phyloP scores from a whole-genome alignment of 2,113 vertebrate genomes.

The Rhodinocichla rosea region DNA sequence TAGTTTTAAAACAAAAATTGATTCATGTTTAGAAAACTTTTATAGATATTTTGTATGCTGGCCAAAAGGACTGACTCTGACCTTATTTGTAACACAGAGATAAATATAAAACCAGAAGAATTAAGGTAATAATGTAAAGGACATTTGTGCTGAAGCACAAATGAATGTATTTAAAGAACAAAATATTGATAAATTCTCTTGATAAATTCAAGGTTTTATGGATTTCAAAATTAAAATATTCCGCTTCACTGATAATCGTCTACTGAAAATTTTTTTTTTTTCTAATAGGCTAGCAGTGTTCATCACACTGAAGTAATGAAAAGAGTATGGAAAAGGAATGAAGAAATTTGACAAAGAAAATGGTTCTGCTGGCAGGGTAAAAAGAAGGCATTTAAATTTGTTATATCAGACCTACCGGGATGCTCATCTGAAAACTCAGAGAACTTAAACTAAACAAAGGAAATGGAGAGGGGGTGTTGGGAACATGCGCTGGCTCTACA shows the following conservation, averaged over 20 bases:
- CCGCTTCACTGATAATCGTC: not conserved
- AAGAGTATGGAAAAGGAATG: not conserved
- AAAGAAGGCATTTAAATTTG: not conserved
- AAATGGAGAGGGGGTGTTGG: not conserved
- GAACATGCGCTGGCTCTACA: not conserved
- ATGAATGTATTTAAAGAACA: not conserved
- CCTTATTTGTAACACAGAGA: not conserved
- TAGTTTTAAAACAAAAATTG: not conserved
- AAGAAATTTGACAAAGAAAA: not conserved
- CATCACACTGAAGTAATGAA: not conserved
- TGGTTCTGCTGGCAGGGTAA: not conserved
- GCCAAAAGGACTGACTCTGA: not conserved
- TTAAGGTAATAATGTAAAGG: not conserved
- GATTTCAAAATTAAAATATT: constrained; percentile 25
- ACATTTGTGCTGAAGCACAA: not conserved
- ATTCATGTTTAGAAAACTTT: not conserved
- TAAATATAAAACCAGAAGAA: not conserved
- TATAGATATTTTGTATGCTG: not conserved
- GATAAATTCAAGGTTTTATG: not conserved
- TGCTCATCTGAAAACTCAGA: not conserved
- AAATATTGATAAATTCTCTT: not conserved
- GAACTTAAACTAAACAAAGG: not conserved
- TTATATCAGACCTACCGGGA: not conserved
- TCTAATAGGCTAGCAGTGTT: not conserved
- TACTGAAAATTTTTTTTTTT: not conserved